Conservation (phyloP, 2,797 vertebrate genomes). For the Mormyrops boulengeri region DNA sequence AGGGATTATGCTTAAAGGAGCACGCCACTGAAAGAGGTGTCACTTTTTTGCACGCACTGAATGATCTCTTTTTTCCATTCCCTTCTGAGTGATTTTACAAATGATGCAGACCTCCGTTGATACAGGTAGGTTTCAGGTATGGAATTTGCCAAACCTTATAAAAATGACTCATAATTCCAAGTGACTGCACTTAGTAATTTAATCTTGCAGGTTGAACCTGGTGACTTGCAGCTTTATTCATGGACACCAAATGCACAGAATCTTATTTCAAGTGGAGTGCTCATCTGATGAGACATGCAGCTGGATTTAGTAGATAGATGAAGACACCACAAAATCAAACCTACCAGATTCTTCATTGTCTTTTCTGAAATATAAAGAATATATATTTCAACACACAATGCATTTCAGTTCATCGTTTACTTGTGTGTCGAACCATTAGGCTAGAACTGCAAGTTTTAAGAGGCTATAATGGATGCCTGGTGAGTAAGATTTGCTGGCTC, state of each 20-base stretch:
- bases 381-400: background rate
- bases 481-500: background rate
- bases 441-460: background rate
- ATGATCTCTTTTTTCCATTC: background rate
- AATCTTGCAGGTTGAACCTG: background rate
- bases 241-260: background rate
- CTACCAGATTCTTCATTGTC: slow-evolving; percentile 57
- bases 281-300: background rate
- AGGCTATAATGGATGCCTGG: background rate
- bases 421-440: background rate
- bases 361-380: slow-evolving; percentile 26
- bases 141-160: background rate
- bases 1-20: background rate
- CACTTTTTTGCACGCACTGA: background rate
- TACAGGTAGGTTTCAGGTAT: background rate
- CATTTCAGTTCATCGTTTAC: background rate
- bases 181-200: background rate
- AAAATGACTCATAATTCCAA: background rate
- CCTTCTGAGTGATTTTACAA: background rate
- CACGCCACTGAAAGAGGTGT: background rate
- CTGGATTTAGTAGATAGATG: background rate
- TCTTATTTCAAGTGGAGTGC: slow-evolving; percentile 5
- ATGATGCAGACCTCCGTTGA: background rate
- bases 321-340: background rate
- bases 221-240: background rate